phyloP scores from a whole-genome alignment of 2,888 invertebrate species.

The Epistrophe eligans region DNA sequence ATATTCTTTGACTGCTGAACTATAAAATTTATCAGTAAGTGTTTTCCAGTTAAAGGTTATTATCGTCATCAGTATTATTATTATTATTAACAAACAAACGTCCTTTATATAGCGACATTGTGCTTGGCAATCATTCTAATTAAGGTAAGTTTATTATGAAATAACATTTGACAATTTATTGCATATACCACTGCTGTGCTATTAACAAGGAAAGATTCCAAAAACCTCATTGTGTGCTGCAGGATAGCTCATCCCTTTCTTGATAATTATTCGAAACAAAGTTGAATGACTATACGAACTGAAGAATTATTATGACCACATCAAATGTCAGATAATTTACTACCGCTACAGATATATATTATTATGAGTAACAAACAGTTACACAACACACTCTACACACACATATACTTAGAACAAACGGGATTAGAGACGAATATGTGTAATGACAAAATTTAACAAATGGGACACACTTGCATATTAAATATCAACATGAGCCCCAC shows the following conservation, averaged over 20 bases:
- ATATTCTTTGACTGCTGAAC: slow-evolving; percentile 38
- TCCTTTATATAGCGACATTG: slow-evolving; percentile 43
- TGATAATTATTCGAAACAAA: slow-evolving; percentile 71
- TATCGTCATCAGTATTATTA: slow-evolving; percentile 18
- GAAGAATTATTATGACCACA: slow-evolving; percentile 77
- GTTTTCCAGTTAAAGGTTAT: slow-evolving; percentile 53
- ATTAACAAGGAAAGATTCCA: slow-evolving; percentile 19
- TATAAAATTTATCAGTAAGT: slow-evolving; percentile 64
- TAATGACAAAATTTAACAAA: slow-evolving; percentile 63
- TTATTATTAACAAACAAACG: slow-evolving; percentile 30
- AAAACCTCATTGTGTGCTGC: slow-evolving; percentile 27
- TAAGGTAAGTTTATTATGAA: slow-evolving; percentile 68
- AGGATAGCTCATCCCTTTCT: slow-evolving; percentile 51
- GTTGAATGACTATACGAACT: slow-evolving; percentile 57
- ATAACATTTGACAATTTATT: slow-evolving; percentile 69
- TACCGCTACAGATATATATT: slow-evolving; percentile 57
- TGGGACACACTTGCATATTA: slow-evolving; percentile 71
- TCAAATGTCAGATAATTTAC: slow-evolving; percentile 77
- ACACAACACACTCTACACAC: background rate
- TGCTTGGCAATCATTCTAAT: slow-evolving; percentile 58
- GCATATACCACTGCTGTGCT: slow-evolving; percentile 7
- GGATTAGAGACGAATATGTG: slow-evolving; percentile 48
- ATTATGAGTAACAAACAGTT: background rate
- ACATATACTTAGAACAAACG: slow-evolving; percentile 25
- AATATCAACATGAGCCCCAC: slow-evolving; percentile 57